phyloP scores from a whole-genome alignment of 2,797 vertebrate species.

The Halcyon chelicuti region DNA sequence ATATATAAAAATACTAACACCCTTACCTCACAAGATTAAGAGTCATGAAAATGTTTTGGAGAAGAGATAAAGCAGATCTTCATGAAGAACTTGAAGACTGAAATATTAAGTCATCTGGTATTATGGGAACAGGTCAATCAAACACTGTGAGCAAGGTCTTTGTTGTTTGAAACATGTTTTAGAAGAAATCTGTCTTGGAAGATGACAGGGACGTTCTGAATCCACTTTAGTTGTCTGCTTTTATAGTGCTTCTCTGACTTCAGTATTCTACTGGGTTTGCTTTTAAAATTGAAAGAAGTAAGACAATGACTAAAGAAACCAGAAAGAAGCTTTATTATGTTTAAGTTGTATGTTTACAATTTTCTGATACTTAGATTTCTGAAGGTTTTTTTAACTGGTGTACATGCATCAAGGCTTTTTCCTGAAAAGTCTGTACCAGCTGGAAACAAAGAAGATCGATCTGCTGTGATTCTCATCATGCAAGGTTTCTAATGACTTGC shows the following conservation, averaged over 20 bases:
- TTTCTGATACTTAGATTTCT: background rate
- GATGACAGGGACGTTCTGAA: background rate
- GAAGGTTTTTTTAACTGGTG: background rate
- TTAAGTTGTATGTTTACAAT: background rate
- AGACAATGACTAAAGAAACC: background rate
- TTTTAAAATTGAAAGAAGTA: background rate
- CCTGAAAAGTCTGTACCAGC: background rate
- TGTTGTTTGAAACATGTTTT: background rate
- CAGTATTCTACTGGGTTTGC: background rate
- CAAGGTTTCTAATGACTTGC: background rate
- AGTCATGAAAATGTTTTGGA: background rate
- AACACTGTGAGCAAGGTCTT: background rate
- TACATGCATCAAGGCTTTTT: background rate
- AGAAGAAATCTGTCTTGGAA: conserved; percentile 10
- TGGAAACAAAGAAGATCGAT: background rate
- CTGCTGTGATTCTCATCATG: background rate
- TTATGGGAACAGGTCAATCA: background rate
- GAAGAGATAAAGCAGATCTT: background rate
- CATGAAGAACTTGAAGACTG: background rate
- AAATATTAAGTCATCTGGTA: background rate
- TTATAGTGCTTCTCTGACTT: background rate
- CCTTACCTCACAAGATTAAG: background rate
- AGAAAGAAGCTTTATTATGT: background rate
- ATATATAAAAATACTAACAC: background rate
- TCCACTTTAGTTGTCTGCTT: background rate